These are phyloP conservation scores for Megamerina dolium DNA, from an alignment of 2,888 invertebrate species.

Conservation along the genomic window DNA sequence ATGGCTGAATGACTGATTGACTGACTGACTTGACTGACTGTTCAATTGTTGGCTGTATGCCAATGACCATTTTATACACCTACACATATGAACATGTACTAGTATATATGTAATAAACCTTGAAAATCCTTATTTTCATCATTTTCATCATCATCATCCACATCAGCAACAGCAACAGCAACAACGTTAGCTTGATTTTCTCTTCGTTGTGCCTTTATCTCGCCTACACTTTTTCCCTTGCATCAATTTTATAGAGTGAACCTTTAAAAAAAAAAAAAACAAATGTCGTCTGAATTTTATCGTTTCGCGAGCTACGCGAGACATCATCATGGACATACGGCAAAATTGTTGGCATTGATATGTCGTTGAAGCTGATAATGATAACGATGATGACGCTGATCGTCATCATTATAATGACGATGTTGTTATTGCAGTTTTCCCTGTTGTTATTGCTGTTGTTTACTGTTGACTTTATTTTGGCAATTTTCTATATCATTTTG, in stretches of 20 bases:
- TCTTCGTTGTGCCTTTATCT: background rate
- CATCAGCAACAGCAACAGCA: too few relatives aligned
- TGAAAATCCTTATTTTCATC: background rate
- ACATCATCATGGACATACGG: background rate
- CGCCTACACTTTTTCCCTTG: background rate
- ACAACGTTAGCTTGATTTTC: too few relatives aligned
- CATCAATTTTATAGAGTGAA: background rate
- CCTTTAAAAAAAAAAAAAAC: background rate
- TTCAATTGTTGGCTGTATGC: background rate
- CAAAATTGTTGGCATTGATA: background rate
- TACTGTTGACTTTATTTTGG: conserved; percentile 16
- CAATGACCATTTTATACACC: background rate
- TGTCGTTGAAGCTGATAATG: background rate
- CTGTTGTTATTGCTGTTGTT: conserved; percentile 13
- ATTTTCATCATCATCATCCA: background rate
- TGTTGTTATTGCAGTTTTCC: conserved; percentile 14
- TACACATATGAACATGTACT: background rate
- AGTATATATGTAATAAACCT: background rate
- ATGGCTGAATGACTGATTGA: too few relatives aligned
- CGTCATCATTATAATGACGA: conserved; percentile 13
- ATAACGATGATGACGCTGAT: background rate
- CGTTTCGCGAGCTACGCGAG: background rate
- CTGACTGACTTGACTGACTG: too few relatives aligned
- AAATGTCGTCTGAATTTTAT: background rate
- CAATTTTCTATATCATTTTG: conserved; percentile 26